phyloP scores from a whole-genome alignment of 2,888 invertebrate genomes.

The Hybos culiciformis region DNA sequence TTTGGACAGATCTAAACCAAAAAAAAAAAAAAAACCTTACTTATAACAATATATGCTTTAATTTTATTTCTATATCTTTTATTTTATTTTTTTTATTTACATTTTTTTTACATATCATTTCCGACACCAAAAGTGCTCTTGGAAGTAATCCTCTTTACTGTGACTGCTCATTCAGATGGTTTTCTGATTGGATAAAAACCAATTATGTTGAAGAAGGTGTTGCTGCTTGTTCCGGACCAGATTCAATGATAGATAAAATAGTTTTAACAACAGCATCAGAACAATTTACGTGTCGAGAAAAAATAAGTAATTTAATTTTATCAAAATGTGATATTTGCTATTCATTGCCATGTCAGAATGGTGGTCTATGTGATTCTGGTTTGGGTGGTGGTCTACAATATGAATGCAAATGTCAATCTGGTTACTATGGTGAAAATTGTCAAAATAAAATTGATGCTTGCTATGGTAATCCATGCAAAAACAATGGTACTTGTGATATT shows the following conservation, averaged over 20 bases:
- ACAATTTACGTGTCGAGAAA: conserved; percentile 70
- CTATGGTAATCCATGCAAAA: conserved; percentile 93
- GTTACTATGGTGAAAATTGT: conserved; percentile 90
- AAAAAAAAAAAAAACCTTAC: not conserved
- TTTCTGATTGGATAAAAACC: conserved; percentile 92
- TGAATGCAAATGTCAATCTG: conserved; percentile 81
- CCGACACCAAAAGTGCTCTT: conserved; percentile 70
- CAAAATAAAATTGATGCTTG: conserved; percentile 96
- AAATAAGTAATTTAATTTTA: conserved; percentile 60
- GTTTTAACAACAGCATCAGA: conserved; percentile 79
- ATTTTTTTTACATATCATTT: conserved; percentile 19
- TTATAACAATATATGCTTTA: not conserved
- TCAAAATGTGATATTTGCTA: conserved; percentile 96
- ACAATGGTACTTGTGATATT: conserved; percentile 79
- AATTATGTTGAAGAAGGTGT: conserved; percentile 98
- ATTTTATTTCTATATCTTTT: not conserved
- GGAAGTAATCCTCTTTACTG: conserved; percentile 97
- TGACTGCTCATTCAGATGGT: conserved; percentile 91
- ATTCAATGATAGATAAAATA: conserved; percentile 80
- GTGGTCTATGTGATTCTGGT: conserved; percentile 34
- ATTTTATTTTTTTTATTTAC: not conserved
- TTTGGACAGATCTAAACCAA: not conserved
- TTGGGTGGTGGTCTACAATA: conserved; percentile 55
- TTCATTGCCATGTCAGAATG: conserved; percentile 85
- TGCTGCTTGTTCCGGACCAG: conserved; percentile 84